Base-by-base conservation (phyloP, 2,888 invertebrate genomes). In the Acleris cristana region DNA sequence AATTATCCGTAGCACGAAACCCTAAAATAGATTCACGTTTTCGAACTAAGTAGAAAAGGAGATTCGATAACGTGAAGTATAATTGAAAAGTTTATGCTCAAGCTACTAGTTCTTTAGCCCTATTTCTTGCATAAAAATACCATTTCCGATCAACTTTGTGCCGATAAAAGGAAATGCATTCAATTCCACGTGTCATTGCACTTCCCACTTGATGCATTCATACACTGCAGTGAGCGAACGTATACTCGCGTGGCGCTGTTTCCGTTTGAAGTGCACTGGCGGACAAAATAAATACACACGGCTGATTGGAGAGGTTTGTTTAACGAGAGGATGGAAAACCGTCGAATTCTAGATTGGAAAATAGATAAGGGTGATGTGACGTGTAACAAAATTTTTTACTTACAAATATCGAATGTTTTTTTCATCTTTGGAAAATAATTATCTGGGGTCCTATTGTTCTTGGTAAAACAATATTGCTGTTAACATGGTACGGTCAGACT, bases 141-240 rank as follows among this genome's bases (percentile, higher is more conserved):
- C 48, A 45, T n/a, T 45, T n/a, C 16, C 7, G 16, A 14, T n/a
- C 45, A 0, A 45, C 16, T 45, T 5, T 6, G 2, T n/a, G 7
- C 10, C 51, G 12, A 18, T 19, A 51, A 21, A 18, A 21, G 18
- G 21, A 51, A 51, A 51, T 12, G 19, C 21, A 14, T 21, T 51
- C 12, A 12, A 14, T 21, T 51, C 19, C 51, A 51, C 19, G 18
- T 21, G 51, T 21, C 18, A 51, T 21, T 51, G 19, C 18, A 51
- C 21, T 51, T 19, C 19, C 51, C 10, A 51, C 14, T 51, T 19
- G 12, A n/a, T 14, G 51, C 51, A 19, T 49, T 10, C 55, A 34
- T 55, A 21, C 40, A 55, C 55, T 14, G 55, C 40, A 40, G 55
- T 40, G 55, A 34, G 40, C 55, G 10, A 55, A 12, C 19, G 55